Evolutionary conservation across 2,888 invertebrate genomes (phyloP), one percentile per base, ranked within the genome.

Genomic region (Drepana falcataria): DNA sequence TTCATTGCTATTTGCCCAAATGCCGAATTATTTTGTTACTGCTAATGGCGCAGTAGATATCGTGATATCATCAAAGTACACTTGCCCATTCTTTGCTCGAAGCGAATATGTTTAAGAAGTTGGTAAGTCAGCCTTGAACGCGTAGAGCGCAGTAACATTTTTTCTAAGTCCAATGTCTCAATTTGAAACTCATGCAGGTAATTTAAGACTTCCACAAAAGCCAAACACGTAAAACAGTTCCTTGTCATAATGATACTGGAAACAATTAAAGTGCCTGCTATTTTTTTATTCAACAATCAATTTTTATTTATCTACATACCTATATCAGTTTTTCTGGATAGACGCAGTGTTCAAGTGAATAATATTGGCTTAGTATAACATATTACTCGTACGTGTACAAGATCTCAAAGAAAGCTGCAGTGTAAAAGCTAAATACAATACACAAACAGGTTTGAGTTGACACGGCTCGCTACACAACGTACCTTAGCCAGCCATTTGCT

Each of bases 401-500:
- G 44, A 44, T 44, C 7, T 44, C 44, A 44, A 9, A 5, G 44
- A 44, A 44, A 44, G 44, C 44, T 44, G 44, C 44, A 44, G 44
- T 44, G 44, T 44, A 44, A 44, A 9, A 44, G 9, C 44, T 44
- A 44, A 3, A 44, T 44, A 44, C 44, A 44, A 9, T 9, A 2
- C 7, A 44, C 44, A 44, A 44, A 44, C 44, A 44, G 44, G 44
- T 44, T 44, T 44, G 3, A 9, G 3, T 34, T 40, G 21, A 51
- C 37, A 21, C 4, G 51, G 41, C 59, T 35, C 71, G 63, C 68
- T 58, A 73, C 72, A 71, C 64, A 73, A 85, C 85, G 81, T 88
- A 96, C 95, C 92, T 95, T 95, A 55, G 95, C 93, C 84, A 95
- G 93, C 94, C 96, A 95, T 79, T 95, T 95, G 64, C 94, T 94